Evolutionary conservation across 2,797 vertebrate genomes (phyloP).

Genomic region (Meda fulgida): DNA sequence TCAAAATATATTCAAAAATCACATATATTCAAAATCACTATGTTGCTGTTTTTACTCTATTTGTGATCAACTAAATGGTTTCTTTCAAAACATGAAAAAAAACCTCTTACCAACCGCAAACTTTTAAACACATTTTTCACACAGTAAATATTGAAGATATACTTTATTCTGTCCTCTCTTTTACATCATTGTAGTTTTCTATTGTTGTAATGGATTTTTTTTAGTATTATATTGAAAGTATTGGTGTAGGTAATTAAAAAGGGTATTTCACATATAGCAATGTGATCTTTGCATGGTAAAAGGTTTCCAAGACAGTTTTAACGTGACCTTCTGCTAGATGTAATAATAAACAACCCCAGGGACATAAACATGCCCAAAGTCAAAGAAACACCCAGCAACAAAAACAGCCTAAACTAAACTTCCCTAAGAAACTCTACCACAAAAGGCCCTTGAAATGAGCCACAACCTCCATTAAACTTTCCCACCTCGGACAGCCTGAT

Average conservation of each 20-base stretch:
- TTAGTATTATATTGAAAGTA: neutral
- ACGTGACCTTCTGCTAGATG: neutral
- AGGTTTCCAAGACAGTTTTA: neutral
- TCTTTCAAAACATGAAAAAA: neutral
- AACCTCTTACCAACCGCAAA: neutral
- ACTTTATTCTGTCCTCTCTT: neutral
- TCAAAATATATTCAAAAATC: too few relatives aligned
- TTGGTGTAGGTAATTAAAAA: too few relatives aligned
- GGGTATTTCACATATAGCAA: neutral
- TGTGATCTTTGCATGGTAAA: neutral
- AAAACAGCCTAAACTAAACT: neutral
- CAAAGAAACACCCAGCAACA: neutral
- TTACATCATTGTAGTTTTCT: neutral
- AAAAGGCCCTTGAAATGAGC: slow-evolving; percentile 29
- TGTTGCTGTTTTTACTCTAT: neutral
- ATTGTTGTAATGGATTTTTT: neutral
- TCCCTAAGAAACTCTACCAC: neutral
- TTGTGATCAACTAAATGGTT: neutral
- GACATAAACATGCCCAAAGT: neutral
- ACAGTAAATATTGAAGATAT: neutral
- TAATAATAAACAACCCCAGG: neutral
- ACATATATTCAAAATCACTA: too few relatives aligned
- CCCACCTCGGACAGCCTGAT: slow-evolving; percentile 30
- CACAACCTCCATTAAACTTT: slow-evolving; percentile 40
- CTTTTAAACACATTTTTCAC: neutral